Evolutionary conservation across 2,888 invertebrate genomes (phyloP), one percentile per base, ranked within the genome.

Genomic region (Epinotia nisella): DNA sequence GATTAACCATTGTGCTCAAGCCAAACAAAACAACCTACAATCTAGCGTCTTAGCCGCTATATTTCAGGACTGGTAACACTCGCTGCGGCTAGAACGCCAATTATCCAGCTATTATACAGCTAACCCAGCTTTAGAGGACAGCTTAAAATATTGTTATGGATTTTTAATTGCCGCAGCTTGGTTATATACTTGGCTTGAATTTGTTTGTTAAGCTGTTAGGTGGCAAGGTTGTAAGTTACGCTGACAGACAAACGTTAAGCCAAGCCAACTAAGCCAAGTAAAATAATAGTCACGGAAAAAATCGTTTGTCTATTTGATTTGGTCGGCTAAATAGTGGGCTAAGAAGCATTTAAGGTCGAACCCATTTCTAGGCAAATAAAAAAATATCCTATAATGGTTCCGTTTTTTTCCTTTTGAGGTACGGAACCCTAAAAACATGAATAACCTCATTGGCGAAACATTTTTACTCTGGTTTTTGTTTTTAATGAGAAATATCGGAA

Each of bases 71-170:
- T 71, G 75, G 75, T 74, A 76, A 75, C 78, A 75, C 76, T 78
- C 73, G 70, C 70, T 64, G 73, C 66, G 75, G 75, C 79, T 78
- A 76, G 75, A 76, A 71, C 72, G 41, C 80, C 81, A 85, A 85
- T 84, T 83, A 85, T 78, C 74, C 62, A 74, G 75, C 78, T 76
- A 78, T 81, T 80, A 80, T 79, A 74, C 76, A 70, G 76, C 80
- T 81, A 76, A 77, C 76, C 79, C n/a, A 41, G 78, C 76, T 79
- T 78, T 80, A 76, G 75, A 71, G 64, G 78, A 80, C 79, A 78
- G 76, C 76, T 78, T 81, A 77, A 81, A 82, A 79, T 80, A 82
- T 69, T 76, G 75, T 75, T 72, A 82, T 80, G 74, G 76, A 70
- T 62, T 79, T 84, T 81, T 83, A 81, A 80, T 81, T 81, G 76